A percentile compares a stretch with the other conserved stretches of the same genome.
Conservation (phyloP, 53 echinoderm and acorn worm genomes). For the Luidia sarsii region DNA sequence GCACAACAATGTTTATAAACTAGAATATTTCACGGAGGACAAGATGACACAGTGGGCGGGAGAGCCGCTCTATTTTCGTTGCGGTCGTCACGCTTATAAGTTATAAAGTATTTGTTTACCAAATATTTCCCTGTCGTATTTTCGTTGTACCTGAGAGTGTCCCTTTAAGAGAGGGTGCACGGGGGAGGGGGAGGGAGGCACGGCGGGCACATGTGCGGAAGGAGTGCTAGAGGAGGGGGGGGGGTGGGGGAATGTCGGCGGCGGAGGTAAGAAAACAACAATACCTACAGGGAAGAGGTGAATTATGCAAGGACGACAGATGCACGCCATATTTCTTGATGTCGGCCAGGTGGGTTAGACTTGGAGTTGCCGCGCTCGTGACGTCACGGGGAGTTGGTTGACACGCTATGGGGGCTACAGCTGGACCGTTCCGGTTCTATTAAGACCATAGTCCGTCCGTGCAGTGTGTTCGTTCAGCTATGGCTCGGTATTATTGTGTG, state of each 20-base stretch:
- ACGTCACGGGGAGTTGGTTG: background rate
- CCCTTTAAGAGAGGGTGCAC: constrained; percentile 14
- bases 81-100: no score
- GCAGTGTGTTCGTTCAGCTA: no score
- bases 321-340: constrained; percentile 49
- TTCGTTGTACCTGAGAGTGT: background rate
- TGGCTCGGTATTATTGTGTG: no score
- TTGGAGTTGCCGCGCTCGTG: background rate
- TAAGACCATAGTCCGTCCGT: no score
- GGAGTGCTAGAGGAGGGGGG: no score
- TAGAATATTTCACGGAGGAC: constrained; percentile 46
- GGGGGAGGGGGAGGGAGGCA: no score
- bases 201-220: no score
- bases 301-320: constrained; percentile 49
- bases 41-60: no score
- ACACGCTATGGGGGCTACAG: no score
- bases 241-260: no score
- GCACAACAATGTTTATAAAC: constrained; percentile 36
- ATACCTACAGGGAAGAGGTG: constrained; percentile 48
- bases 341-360: constrained; percentile 25
- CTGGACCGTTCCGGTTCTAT: no score
- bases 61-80: no score
- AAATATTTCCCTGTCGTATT: constrained; percentile 41
- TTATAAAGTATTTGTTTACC: constrained; percentile 47
- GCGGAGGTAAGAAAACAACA: background rate